Evolutionary conservation across 2,113 vertebrate species (phyloP).

Genomic region (Pyrgilauda ruficollis): DNA sequence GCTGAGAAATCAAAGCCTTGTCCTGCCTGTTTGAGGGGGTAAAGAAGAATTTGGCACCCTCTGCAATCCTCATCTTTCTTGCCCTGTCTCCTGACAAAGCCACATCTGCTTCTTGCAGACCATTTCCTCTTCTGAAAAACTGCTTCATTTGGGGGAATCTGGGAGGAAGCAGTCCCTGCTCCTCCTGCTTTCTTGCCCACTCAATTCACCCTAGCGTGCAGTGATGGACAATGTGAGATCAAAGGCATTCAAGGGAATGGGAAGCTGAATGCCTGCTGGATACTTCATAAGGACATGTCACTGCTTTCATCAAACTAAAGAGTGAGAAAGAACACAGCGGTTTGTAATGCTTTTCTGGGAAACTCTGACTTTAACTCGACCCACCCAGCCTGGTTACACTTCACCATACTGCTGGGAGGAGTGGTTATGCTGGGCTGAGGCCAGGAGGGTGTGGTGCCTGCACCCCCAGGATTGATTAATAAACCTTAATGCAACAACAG

Average conservation of each 20-base stretch:
- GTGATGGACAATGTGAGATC: not conserved
- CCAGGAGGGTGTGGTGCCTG: not conserved
- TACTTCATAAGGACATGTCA: not conserved
- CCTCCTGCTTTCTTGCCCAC: not conserved
- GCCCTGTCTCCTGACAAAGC: not conserved
- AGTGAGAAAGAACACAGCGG: not conserved
- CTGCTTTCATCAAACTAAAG: not conserved
- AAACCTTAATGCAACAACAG: not conserved
- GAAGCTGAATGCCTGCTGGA: not conserved
- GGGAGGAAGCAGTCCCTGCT: not conserved
- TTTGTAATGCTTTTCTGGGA: not conserved
- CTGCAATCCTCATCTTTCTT: not conserved
- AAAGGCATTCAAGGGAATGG: not conserved
- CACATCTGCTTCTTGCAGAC: not conserved
- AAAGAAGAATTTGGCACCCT: not conserved
- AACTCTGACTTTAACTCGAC: not conserved
- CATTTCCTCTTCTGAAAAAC: not conserved
- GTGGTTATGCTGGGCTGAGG: not conserved
- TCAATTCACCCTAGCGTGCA: not conserved
- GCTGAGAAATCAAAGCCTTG: not conserved
- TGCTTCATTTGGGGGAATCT: not conserved
- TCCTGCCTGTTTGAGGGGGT: not conserved
- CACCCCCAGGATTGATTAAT: not conserved
- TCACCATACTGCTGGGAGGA: not conserved
- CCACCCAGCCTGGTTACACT: not conserved